Conservation (phyloP, 2,113 vertebrate species). For the Bos javanicus region DNA sequence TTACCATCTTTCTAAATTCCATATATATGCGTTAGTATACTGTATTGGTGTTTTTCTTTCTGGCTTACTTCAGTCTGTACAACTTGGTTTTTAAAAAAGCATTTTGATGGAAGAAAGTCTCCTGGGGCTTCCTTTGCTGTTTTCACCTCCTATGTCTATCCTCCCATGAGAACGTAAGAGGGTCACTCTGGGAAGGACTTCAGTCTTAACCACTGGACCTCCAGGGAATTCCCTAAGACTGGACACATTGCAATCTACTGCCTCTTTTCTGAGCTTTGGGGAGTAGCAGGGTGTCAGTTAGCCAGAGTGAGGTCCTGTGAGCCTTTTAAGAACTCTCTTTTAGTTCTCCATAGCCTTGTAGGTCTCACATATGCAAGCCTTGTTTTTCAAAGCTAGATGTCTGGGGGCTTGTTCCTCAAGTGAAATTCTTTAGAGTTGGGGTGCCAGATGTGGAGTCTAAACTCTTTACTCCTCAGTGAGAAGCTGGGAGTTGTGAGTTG, state of each 20-base stretch:
- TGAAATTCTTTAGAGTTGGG: neutral
- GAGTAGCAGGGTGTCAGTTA: neutral
- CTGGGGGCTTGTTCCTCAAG: neutral
- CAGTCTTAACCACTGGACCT: rapidly evolving
- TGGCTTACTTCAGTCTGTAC: too few relatives aligned
- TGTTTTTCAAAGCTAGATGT: neutral
- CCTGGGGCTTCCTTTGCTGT: neutral
- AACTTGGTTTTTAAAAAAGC: neutral
- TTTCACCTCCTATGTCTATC: neutral
- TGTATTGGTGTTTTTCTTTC: too few relatives aligned
- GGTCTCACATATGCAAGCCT: neutral
- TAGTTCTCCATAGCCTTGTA: neutral
- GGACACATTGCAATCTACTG: neutral
- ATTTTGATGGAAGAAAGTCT: neutral
- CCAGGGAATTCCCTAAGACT: neutral
- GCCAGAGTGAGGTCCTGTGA: neutral
- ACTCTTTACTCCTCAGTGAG: neutral
- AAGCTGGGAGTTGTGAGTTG: neutral
- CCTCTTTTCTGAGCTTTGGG: neutral
- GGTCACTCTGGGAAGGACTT: neutral
- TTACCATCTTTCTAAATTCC: too few relatives aligned
- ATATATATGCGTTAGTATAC: too few relatives aligned
- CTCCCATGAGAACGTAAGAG: neutral
- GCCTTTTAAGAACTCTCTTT: neutral
- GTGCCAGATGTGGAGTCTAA: neutral